A percentile compares a stretch with the other conserved stretches of the same genome.
phyloP scores from a whole-genome alignment of 2,113 vertebrate genomes.

The Eleginops maclovinus region DNA sequence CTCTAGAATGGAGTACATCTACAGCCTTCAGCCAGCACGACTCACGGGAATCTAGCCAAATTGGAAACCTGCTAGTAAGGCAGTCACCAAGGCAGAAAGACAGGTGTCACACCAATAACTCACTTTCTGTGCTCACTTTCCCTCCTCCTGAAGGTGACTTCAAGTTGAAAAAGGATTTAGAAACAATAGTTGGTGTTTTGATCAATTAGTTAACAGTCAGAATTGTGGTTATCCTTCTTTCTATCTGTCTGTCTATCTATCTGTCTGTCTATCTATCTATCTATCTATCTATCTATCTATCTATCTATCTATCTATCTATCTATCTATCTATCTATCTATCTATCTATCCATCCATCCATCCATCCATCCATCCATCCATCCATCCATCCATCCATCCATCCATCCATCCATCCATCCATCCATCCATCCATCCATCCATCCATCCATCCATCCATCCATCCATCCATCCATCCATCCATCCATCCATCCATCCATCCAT shows the following conservation, averaged over 20 bases:
- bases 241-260: no score
- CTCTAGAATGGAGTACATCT: conserved; percentile 26
- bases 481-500: background rate
- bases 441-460: conserved; percentile 29
- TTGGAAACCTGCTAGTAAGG: conserved; percentile 26
- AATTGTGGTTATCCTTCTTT: no score
- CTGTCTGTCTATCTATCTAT: no score
- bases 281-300: conserved; percentile 28
- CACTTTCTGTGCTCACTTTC: background rate
- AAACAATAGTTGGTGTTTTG: no score
- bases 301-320: background rate
- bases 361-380: no score
- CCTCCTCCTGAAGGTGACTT: background rate
- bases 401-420: conserved; percentile 12
- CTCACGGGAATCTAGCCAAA: conserved; percentile 6
- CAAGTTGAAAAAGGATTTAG: background rate
- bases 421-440: conserved; percentile 23
- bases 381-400: conserved; percentile 12
- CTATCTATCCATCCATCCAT: no score
- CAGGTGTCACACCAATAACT: conserved; percentile 22
- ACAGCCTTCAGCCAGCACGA: conserved; percentile 25
- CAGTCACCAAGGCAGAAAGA: conserved; percentile 20
- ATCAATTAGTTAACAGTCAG: no score
- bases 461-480: background rate
- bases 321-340: background rate